Conservation (phyloP, 2,113 vertebrate species). For the Trichechus manatus region DNA sequence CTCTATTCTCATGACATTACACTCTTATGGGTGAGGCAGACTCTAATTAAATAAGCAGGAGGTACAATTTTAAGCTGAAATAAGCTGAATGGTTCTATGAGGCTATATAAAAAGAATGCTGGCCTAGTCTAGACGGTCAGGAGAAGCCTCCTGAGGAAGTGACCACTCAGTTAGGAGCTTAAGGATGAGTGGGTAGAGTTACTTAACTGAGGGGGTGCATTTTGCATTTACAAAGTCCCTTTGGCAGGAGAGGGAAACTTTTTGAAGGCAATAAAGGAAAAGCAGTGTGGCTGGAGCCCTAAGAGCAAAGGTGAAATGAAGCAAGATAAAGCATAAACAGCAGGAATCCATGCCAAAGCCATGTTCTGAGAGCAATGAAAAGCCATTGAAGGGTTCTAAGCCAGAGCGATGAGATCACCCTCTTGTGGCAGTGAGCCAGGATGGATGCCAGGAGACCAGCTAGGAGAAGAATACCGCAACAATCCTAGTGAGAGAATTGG, state of each 20-base stretch:
- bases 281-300: not conserved
- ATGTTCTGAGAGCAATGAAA: not conserved
- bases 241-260: not conserved
- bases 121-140: not conserved
- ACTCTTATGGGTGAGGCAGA: not conserved
- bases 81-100: not conserved
- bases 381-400: not conserved
- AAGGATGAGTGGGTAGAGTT: not conserved
- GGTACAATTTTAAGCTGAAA: not conserved
- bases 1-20: not conserved
- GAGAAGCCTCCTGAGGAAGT: not conserved
- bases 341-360: not conserved
- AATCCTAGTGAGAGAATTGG: not conserved
- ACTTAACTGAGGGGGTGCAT: not conserved
- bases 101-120: not conserved
- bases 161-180: not conserved
- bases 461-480: no score
- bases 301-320: not conserved
- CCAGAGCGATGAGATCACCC: not conserved
- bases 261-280: not conserved
- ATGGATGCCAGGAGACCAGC: no score
- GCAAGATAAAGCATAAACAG: not conserved
- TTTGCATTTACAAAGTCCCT: conserved; percentile 11
- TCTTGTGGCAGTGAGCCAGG: fast-evolving
- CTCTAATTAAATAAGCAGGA: not conserved